phyloP scores from a whole-genome alignment of 2,113 vertebrate genomes.

The Xiphophorus maculatus region DNA sequence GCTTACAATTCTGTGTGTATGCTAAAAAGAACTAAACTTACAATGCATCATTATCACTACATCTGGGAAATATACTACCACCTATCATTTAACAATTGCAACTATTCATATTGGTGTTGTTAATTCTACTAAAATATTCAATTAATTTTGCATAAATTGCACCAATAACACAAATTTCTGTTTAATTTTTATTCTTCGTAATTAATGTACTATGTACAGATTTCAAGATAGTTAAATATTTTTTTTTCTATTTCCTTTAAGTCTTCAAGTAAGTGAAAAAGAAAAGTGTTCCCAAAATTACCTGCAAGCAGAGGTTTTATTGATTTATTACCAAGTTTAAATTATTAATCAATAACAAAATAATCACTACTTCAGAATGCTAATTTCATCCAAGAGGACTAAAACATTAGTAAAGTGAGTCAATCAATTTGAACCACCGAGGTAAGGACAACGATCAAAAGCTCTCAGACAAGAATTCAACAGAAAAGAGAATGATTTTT shows the following conservation, averaged over 20 bases:
- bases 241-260: not conserved
- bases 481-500: too few species aligned
- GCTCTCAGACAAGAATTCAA: too few species aligned
- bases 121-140: too few species aligned
- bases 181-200: too few species aligned
- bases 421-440: not conserved
- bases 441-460: not conserved
- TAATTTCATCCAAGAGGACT: not conserved
- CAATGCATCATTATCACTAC: not conserved
- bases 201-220: too few species aligned
- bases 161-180: too few species aligned
- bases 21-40: conserved; percentile 7
- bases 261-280: not conserved
- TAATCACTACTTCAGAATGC: not conserved
- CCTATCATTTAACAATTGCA: too few species aligned
- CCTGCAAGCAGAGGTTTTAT: not conserved
- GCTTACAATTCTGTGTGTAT: conserved; percentile 8
- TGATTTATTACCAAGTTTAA: not conserved
- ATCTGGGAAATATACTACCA: too few species aligned
- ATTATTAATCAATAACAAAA: not conserved
- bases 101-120: too few species aligned
- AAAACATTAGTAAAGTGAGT: not conserved
- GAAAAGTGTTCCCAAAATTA: too few species aligned
- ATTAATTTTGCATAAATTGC: too few species aligned
- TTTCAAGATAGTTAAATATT: too few species aligned